These are phyloP conservation scores for Pangasius macronema DNA, from an alignment of 2,797 vertebrate genomes.

Conservation along the genomic window DNA sequence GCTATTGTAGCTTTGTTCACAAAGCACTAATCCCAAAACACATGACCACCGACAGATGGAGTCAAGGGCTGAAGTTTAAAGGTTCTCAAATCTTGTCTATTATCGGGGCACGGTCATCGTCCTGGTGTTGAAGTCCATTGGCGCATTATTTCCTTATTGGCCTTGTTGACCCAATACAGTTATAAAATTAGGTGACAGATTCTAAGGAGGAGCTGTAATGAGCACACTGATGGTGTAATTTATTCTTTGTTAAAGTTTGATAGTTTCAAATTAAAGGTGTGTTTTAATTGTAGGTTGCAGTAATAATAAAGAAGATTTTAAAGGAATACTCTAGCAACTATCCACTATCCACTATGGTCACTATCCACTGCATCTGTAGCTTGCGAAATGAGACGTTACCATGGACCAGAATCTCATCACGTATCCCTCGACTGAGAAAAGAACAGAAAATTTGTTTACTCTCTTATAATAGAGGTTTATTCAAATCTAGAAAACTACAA, in stretches of 20 bases:
- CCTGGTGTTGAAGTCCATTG: not conserved
- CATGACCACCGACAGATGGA: constrained; percentile 22
- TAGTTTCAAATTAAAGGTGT: not conserved
- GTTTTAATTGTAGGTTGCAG: not conserved
- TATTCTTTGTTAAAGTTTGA: not conserved
- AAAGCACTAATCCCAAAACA: constrained; percentile 26
- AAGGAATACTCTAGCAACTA: not conserved
- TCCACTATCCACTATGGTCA: too few relatives aligned
- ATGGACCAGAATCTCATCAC: not conserved
- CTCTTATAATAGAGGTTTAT: not conserved
- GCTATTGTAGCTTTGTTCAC: constrained; percentile 17
- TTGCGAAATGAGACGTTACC: not conserved
- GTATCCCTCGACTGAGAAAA: not conserved
- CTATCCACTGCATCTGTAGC: not conserved
- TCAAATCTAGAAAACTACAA: not conserved
- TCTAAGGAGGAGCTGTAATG: not conserved
- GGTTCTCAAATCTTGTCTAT: not conserved
- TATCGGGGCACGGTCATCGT: not conserved
- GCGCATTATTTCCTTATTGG: not conserved
- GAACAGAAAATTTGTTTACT: not conserved
- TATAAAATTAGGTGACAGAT: not conserved
- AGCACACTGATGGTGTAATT: not conserved
- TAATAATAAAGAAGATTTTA: not conserved
- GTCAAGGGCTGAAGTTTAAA: not conserved
- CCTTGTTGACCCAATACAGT: not conserved